A percentile compares a stretch with the other conserved stretches of the same genome.
Conservation (phyloP, 35 echinoderm and acorn worm species). For the Hemicentrotus pulcherrimus region DNA sequence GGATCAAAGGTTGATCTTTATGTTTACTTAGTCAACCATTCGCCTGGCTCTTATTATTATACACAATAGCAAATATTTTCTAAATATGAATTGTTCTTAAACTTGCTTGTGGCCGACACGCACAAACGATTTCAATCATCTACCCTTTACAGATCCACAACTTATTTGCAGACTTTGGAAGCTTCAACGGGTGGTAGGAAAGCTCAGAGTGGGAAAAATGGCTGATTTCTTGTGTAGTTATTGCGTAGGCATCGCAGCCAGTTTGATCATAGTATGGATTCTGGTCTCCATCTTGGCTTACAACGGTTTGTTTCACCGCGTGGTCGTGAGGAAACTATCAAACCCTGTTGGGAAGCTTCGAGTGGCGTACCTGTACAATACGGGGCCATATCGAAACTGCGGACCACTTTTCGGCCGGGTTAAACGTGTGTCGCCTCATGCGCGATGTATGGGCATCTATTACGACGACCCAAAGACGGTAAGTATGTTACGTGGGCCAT, state of each 20-base stretch:
- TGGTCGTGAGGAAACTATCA: slow-evolving; percentile 62
- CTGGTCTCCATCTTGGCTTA: slow-evolving; percentile 60
- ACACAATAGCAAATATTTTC: background rate
- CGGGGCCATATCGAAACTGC: slow-evolving; percentile 73
- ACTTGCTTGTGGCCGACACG: background rate
- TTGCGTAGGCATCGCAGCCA: slow-evolving; percentile 37
- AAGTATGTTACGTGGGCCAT: background rate
- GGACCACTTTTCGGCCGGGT: slow-evolving; percentile 75
- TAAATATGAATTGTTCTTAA: background rate
- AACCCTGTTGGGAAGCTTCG: slow-evolving; percentile 65
- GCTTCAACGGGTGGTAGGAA: background rate
- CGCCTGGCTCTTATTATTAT: background rate
- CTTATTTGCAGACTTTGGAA: background rate
- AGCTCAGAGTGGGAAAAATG: background rate
- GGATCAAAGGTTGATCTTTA: background rate
- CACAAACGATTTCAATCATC: background rate
- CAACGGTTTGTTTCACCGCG: slow-evolving; percentile 64
- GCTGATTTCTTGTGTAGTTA: background rate
- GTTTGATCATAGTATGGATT: slow-evolving; percentile 53
- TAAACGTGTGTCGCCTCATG: slow-evolving; percentile 51
- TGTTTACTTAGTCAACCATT: background rate
- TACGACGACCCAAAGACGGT: slow-evolving; percentile 90
- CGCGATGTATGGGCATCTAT: slow-evolving; percentile 68
- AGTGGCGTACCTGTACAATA: slow-evolving; percentile 78
- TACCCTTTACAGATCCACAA: background rate